Conservation (phyloP, 2,113 vertebrate species). For the Camelus bactrianus region DNA sequence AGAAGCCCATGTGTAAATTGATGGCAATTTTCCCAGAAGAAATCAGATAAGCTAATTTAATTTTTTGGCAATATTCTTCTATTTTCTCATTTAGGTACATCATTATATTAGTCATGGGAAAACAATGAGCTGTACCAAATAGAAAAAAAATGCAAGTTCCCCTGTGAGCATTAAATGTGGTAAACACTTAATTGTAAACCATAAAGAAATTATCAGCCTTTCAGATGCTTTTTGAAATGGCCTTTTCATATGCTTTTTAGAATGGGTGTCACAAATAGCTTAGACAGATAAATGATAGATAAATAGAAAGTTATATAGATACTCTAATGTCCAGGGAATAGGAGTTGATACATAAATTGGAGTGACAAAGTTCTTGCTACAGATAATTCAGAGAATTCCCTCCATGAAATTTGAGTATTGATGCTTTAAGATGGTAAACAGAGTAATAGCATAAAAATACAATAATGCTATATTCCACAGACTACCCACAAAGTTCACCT, state of each 20-base stretch:
- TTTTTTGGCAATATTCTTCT: constrained; percentile 60
- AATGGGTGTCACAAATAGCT: background rate
- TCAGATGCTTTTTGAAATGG: background rate
- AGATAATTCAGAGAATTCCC: constrained; percentile 16
- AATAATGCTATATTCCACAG: background rate
- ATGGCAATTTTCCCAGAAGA: constrained; percentile 71
- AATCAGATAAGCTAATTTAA: constrained; percentile 80
- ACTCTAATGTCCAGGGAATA: background rate
- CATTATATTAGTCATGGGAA: constrained; percentile 58
- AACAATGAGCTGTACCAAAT: constrained; percentile 62
- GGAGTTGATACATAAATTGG: background rate
- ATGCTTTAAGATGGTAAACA: background rate
- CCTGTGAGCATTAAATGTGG: background rate
- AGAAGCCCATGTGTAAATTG: constrained; percentile 55
- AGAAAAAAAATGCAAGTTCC: background rate
- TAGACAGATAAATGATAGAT: background rate
- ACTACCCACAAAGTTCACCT: background rate
- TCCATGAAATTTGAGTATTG: background rate
- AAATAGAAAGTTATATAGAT: background rate
- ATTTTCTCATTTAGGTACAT: constrained; percentile 62
- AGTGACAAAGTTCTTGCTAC: background rate
- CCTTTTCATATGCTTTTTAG: background rate
- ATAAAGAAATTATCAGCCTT: constrained; percentile 9
- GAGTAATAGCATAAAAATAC: background rate
- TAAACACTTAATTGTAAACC: constrained; percentile 54